Evolutionary conservation across 1,140 invertebrate genomes (phyloP), one percentile per base, ranked within the genome.

Genomic region (Drosophila equinoxialis): DNA sequence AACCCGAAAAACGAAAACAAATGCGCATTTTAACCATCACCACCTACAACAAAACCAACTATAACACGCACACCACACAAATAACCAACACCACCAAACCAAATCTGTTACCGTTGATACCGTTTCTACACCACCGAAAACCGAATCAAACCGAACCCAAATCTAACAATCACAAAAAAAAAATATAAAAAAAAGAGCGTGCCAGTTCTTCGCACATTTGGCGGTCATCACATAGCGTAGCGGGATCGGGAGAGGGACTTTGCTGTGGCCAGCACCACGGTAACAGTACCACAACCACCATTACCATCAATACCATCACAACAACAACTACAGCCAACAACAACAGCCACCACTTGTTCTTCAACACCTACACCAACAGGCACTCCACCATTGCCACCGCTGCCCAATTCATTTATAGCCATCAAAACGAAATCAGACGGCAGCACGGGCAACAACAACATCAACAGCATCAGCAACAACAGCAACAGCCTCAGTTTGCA

Each of bases 191-290:
- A 10, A 76, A 30, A 92, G 91, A 92, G 90, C 79, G 87, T 92
- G 77, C 91, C 91, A 67, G 91, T 92, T 54, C 90, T 92, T 65
- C 90, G 90, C 74, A 92, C 91, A 86, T 92, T 92, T 91, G 91
- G 91, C 67, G 92, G 90, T 79, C 91, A 92, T 89, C 91, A 92
- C 79, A 91, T 90, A 81, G 91, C 90, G 91, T 92, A 92, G 91
- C 91, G 91, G 81, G 90, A 92, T 72, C 81, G 89, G 65, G 77
- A 92, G 81, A 91, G 91, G 83, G 90, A 92, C 77, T 79, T 90
- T 64, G 77, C 77, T 67, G 74, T 76, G 79, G 72, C 67, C 71
- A 84, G 64, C 81, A 76, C 69, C 70, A 77, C 80, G 60, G 41
- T 75, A 66, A 69, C 74, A 76, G 42, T 73, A 79, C 55, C 68